These are phyloP conservation scores for Hyposoter dolosus DNA, from an alignment of 2,888 invertebrate species.

Conservation along the genomic window DNA sequence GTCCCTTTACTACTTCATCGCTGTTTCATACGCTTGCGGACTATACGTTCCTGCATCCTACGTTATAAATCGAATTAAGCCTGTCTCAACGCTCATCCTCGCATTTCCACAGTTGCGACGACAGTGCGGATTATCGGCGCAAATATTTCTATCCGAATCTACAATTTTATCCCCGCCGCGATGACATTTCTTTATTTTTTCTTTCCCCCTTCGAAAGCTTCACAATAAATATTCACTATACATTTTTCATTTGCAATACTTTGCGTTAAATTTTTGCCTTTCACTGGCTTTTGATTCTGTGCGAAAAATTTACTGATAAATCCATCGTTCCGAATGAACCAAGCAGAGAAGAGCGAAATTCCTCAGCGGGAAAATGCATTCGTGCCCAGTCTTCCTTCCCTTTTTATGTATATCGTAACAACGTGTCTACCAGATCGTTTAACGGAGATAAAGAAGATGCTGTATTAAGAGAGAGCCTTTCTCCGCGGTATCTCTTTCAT, in stretches of 20 bases:
- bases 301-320: too few species aligned
- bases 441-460: neutral
- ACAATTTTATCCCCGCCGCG: neutral
- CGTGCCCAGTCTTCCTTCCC: neutral
- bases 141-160: neutral
- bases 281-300: too few species aligned
- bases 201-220: neutral
- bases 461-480: neutral
- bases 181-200: neutral
- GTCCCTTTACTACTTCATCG: neutral
- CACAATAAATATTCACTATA: neutral
- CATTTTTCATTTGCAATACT: neutral
- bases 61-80: conserved; percentile 48
- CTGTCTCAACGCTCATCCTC: neutral
- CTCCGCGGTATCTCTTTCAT: neutral
- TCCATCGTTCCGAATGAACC: too few species aligned
- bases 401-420: neutral
- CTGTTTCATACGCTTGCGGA: conserved; percentile 8
- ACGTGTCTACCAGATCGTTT: neutral
- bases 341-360: too few species aligned
- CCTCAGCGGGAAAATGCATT: neutral
- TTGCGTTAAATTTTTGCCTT: too few species aligned
- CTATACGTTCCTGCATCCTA: neutral
- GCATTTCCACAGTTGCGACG: conserved; percentile 1
- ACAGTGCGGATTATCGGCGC: neutral